A percentile compares a stretch with the other conserved stretches of the same genome.
These are phyloP conservation scores for Beaufortia kweichowensis DNA, from an alignment of 2,113 vertebrate genomes.

Conservation along the genomic window DNA sequence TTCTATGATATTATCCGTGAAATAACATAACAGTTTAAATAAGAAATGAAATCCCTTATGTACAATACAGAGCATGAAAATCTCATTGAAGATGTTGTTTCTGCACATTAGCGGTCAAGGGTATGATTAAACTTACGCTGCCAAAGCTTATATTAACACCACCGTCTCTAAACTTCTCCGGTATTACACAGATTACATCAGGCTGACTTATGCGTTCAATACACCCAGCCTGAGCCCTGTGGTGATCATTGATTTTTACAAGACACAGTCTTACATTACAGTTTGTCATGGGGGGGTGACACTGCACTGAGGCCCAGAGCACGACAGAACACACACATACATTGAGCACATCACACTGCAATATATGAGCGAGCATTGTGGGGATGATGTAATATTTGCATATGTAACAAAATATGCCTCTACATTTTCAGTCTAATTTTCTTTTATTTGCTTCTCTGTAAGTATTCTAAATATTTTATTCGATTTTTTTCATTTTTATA, in stretches of 20 bases:
- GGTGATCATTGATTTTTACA: constrained; percentile 40
- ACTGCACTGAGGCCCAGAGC: not conserved
- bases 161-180: constrained; percentile 1
- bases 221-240: constrained; percentile 21
- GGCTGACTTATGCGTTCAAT: constrained; percentile 37
- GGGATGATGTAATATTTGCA: constrained; percentile 3
- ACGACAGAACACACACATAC: not conserved
- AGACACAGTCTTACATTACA: constrained; percentile 23
- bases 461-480: not conserved
- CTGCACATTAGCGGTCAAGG: constrained; percentile 10
- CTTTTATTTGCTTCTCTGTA: not conserved
- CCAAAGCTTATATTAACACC: constrained; percentile 23
- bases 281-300: constrained; percentile 10
- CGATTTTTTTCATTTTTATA: not conserved
- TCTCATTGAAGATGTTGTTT: constrained; percentile 24
- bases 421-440: not conserved
- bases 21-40: constrained; percentile 12
- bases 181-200: constrained; percentile 37
- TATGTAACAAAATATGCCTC: constrained; percentile 14
- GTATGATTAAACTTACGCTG: constrained; percentile 14
- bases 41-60: not conserved
- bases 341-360: not conserved
- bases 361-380: not conserved
- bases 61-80: constrained; percentile 9
- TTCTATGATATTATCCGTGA: constrained; percentile 13